Conservation (phyloP, 1,140 invertebrate species). For the Mamestra configurata region DNA sequence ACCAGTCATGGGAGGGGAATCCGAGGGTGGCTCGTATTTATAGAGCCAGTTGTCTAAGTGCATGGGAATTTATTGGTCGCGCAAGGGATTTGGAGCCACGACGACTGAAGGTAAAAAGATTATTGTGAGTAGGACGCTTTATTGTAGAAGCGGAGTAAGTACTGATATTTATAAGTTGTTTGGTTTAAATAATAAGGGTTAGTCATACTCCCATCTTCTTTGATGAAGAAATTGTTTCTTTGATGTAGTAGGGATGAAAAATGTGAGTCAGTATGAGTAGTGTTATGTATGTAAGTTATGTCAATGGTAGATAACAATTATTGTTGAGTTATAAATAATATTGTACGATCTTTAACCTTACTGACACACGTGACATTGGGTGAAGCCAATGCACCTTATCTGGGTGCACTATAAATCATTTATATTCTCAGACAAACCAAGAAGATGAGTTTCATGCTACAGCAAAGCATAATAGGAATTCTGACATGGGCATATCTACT, state of each 20-base stretch:
- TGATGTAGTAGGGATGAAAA: background rate
- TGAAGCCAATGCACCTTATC: background rate
- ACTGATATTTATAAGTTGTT: conserved; percentile 6
- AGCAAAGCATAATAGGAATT: too few relatives aligned
- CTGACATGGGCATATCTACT: too few relatives aligned
- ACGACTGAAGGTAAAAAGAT: conserved; percentile 20
- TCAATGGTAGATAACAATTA: background rate
- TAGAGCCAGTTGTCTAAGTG: conserved; percentile 46
- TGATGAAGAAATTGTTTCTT: background rate
- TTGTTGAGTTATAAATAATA: background rate
- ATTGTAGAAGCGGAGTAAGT: background rate
- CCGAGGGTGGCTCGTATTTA: conserved; percentile 43
- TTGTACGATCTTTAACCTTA: background rate
- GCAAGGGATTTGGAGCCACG: conserved; percentile 5
- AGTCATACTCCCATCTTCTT: background rate
- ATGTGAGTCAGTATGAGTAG: background rate
- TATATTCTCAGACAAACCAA: too few relatives aligned
- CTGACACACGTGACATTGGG: background rate
- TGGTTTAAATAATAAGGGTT: conserved; percentile 17
- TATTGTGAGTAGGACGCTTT: background rate
- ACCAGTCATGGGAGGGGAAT: conserved; percentile 43
- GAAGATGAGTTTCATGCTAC: too few relatives aligned
- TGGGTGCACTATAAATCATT: too few relatives aligned
- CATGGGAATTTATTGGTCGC: conserved; percentile 44
- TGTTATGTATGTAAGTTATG: background rate